These are phyloP conservation scores for Encarsia formosa DNA, from an alignment of 2,888 invertebrate genomes.

Conservation along the genomic window DNA sequence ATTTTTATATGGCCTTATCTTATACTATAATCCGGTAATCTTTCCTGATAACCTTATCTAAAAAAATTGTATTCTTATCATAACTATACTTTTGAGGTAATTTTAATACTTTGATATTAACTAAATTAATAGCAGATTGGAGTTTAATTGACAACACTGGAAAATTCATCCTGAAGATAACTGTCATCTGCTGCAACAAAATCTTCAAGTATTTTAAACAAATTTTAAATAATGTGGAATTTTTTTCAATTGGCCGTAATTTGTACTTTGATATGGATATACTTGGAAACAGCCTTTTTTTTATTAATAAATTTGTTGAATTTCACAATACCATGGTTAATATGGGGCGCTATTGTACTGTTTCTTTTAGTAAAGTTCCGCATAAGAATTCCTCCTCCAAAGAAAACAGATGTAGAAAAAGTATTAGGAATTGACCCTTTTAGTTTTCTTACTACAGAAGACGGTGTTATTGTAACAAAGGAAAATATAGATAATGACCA, in stretches of 20 bases:
- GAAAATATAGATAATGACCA: constrained; percentile 23
- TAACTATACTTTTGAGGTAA: too few species aligned
- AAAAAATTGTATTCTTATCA: too few species aligned
- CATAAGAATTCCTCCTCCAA: constrained; percentile 39
- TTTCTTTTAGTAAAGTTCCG: constrained; percentile 33
- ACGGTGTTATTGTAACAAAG: constrained; percentile 20
- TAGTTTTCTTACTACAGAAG: constrained; percentile 26
- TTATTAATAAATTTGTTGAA: constrained; percentile 36
- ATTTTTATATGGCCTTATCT: too few species aligned
- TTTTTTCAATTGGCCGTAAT: constrained; percentile 34
- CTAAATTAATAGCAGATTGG: too few species aligned
- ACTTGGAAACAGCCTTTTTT: constrained; percentile 34
- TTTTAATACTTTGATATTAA: too few species aligned
- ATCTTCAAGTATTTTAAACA: too few species aligned
- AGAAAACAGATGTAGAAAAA: constrained; percentile 34
- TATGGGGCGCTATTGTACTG: constrained; percentile 39
- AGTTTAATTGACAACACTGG: too few species aligned
- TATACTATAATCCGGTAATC: too few species aligned
- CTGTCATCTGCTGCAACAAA: too few species aligned
- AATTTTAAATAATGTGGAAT: not conserved
- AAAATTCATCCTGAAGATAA: too few species aligned
- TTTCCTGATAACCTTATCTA: too few species aligned
- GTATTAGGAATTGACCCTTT: constrained; percentile 44
- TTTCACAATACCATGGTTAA: constrained; percentile 42
- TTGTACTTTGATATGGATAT: constrained; percentile 39